These are phyloP conservation scores for Hydropotes inermis DNA, from an alignment of 2,113 vertebrate species.

Conservation along the genomic window DNA sequence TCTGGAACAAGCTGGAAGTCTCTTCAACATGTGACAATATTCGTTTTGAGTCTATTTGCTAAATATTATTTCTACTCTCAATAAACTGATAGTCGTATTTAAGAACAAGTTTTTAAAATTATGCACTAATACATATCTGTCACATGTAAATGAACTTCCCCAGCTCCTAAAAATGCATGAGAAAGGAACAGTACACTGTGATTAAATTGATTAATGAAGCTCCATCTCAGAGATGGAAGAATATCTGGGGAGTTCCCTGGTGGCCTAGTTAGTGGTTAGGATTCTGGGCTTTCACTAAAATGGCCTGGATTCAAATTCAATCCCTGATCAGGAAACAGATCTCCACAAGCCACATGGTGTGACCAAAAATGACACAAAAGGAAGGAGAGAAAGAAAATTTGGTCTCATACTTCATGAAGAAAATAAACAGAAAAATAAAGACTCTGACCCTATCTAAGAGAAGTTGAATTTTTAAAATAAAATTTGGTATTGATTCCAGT, in stretches of 20 bases:
- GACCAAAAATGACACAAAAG: neutral
- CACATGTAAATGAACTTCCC: neutral
- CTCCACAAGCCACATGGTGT: neutral
- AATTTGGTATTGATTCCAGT: neutral
- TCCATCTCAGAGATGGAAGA: neutral
- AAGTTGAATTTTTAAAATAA: neutral
- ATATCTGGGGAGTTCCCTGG: neutral
- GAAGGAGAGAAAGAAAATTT: neutral
- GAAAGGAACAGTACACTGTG: neutral
- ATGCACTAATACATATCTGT: neutral
- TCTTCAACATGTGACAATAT: neutral
- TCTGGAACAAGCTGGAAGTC: neutral
- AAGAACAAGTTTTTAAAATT: neutral
- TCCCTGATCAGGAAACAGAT: neutral
- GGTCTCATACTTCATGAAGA: neutral
- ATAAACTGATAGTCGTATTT: neutral
- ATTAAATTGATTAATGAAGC: neutral
- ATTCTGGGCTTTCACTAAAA: neutral
- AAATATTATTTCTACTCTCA: neutral
- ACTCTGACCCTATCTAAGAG: neutral
- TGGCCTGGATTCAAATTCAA: neutral
- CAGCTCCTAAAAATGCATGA: neutral
- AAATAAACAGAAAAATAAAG: neutral
- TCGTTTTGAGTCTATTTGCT: neutral
- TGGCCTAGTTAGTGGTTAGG: neutral